phyloP scores from a whole-genome alignment of 2,888 invertebrate genomes.

The Tiliacea citrago region DNA sequence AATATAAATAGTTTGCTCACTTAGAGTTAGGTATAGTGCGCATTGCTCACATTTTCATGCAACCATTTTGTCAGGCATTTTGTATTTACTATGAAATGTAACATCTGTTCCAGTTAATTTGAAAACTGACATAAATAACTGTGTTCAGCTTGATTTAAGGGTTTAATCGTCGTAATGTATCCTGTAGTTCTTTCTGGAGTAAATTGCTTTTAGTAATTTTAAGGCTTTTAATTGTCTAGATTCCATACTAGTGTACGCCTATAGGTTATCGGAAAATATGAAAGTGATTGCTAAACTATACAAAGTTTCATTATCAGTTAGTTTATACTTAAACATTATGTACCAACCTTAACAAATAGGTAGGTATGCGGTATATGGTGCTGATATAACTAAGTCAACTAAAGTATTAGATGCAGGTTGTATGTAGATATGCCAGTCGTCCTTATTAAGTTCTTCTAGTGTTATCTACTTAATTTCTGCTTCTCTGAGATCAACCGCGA shows the following conservation, averaged over 20 bases:
- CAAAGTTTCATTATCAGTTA: background rate
- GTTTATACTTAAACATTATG: background rate
- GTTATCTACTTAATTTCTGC: background rate
- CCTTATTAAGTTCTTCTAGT: background rate
- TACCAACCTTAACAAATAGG: background rate
- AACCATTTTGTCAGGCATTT: constrained; percentile 9
- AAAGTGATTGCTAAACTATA: background rate
- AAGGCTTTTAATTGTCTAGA: background rate
- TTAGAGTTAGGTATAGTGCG: constrained; percentile 35
- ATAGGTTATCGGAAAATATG: background rate
- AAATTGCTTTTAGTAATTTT: background rate
- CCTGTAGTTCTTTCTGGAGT: background rate
- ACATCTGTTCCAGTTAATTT: constrained; percentile 55
- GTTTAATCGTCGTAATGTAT: constrained; percentile 1
- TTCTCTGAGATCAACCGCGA: background rate
- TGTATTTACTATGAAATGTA: constrained; percentile 49
- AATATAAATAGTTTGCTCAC: constrained; percentile 50
- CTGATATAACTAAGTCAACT: background rate
- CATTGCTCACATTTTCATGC: constrained; percentile 40
- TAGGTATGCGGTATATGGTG: background rate
- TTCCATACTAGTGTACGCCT: background rate
- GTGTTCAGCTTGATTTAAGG: constrained; percentile 22
- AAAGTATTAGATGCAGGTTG: background rate
- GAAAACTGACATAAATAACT: constrained; percentile 15
- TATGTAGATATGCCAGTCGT: background rate